These are phyloP conservation scores for Helicoverpa zea DNA, from an alignment of 1,140 invertebrate species.

Conservation along the genomic window DNA sequence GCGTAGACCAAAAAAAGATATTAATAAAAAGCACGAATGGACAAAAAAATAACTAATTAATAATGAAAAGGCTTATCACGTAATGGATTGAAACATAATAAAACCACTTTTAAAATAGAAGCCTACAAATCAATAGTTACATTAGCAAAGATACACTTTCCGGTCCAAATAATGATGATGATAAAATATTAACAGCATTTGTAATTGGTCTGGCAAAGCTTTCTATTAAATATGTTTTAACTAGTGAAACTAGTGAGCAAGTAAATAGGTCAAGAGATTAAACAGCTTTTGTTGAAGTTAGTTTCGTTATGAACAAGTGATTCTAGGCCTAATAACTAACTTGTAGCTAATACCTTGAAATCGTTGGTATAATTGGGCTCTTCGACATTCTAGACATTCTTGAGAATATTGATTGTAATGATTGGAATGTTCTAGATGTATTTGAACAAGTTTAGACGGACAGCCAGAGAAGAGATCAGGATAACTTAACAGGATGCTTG, in stretches of 20 bases:
- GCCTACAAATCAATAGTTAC: neutral
- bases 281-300: slow-evolving; percentile 16
- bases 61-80: no score
- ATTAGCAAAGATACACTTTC: neutral
- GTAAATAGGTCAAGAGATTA: slow-evolving; percentile 12
- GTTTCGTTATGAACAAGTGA: slow-evolving; percentile 1
- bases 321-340: slow-evolving; percentile 10
- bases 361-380: neutral
- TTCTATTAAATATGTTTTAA: slow-evolving; percentile 37
- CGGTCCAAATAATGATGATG: neutral
- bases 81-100: no score
- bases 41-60: no score
- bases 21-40: no score
- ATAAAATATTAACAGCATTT: neutral
- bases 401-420: neutral
- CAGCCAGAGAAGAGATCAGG: neutral
- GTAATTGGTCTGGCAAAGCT: neutral
- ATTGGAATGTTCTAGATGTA: neutral
- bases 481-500: no score
- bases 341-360: neutral
- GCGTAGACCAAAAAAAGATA: no score
- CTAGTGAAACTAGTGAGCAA: neutral
- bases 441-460: neutral
- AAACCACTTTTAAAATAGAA: no score
- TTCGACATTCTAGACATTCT: slow-evolving; percentile 12